These are phyloP conservation scores for Triplophysa rosa DNA, from an alignment of 2,113 vertebrate species.

Conservation along the genomic window DNA sequence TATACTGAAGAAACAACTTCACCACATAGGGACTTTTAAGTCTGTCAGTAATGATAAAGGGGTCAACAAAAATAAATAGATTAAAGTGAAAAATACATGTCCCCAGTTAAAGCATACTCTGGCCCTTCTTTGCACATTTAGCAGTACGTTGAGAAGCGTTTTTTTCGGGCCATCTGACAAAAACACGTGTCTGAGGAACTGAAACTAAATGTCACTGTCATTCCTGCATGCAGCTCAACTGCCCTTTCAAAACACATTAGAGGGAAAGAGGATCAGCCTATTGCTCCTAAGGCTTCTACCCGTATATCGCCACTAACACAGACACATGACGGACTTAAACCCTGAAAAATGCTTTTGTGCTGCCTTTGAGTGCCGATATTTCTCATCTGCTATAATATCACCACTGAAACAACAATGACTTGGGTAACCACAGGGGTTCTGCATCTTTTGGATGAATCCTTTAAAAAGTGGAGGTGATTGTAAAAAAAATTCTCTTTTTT, in stretches of 20 bases:
- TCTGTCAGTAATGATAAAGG: too few species aligned
- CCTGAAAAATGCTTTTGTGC: slow-evolving; percentile 42
- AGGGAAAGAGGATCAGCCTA: slow-evolving; percentile 37
- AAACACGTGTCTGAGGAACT: slow-evolving; percentile 37
- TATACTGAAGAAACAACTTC: too few species aligned
- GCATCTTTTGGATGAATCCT: slow-evolving; percentile 25
- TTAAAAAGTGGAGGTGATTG: slow-evolving; percentile 48
- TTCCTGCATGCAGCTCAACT: slow-evolving; percentile 55
- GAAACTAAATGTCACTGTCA: slow-evolving; percentile 54
- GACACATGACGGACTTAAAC: slow-evolving; percentile 51
- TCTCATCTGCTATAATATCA: slow-evolving; percentile 39
- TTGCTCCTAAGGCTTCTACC: slow-evolving; percentile 41
- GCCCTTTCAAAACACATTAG: slow-evolving; percentile 57
- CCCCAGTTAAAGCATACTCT: too few species aligned
- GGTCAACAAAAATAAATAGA: too few species aligned
- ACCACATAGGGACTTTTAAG: too few species aligned
- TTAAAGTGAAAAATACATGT: too few species aligned
- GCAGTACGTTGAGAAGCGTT: neutral
- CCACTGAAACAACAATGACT: slow-evolving; percentile 24
- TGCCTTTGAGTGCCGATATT: slow-evolving; percentile 37
- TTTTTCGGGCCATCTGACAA: neutral
- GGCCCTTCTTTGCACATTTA: neutral
- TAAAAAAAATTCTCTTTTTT: slow-evolving; percentile 52
- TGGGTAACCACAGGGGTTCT: slow-evolving; percentile 9
- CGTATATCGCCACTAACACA: slow-evolving; percentile 36